Percentiles rank a stretch among this genome's conserved stretches.
Conservation (phyloP, 2,888 invertebrate species). For the Conops quadrifasciatus region DNA sequence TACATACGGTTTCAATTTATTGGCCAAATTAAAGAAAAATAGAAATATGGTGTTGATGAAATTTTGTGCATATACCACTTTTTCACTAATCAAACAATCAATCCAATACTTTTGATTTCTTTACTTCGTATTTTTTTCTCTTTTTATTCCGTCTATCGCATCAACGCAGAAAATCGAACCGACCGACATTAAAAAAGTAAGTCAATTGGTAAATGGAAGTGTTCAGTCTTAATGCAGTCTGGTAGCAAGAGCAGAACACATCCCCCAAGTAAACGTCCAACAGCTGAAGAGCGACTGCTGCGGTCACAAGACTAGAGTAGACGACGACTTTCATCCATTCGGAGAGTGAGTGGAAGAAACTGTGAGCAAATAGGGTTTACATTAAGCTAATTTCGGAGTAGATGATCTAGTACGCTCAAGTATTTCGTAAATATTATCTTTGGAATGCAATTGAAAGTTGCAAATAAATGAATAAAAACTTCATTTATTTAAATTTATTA, state of each 20-base stretch:
- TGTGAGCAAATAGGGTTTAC: too few relatives aligned
- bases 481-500: too few relatives aligned
- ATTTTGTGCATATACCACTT: slow-evolving; percentile 13
- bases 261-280: not conserved
- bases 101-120: not conserved
- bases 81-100: not conserved
- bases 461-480: too few relatives aligned
- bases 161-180: slow-evolving; percentile 20
- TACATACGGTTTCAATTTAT: not conserved
- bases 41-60: not conserved
- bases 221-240: slow-evolving; percentile 15
- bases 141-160: slow-evolving; percentile 14
- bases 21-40: not conserved
- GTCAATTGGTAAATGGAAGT: slow-evolving; percentile 18
- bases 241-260: slow-evolving; percentile 4
- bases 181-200: slow-evolving; percentile 27
- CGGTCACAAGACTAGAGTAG: slow-evolving; percentile 8
- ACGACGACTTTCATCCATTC: slow-evolving; percentile 27
- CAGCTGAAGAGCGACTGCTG: slow-evolving; percentile 6
- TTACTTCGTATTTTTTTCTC: too few relatives aligned
- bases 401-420: too few relatives aligned
- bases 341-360: slow-evolving; percentile 6
- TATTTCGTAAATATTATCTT: too few relatives aligned
- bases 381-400: not conserved
- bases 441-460: too few relatives aligned